A percentile compares a stretch with the other conserved stretches of the same genome.
Evolutionary conservation across 2,888 invertebrate species (phyloP).

Genomic region (Sceliomorpha sp.): DNA sequence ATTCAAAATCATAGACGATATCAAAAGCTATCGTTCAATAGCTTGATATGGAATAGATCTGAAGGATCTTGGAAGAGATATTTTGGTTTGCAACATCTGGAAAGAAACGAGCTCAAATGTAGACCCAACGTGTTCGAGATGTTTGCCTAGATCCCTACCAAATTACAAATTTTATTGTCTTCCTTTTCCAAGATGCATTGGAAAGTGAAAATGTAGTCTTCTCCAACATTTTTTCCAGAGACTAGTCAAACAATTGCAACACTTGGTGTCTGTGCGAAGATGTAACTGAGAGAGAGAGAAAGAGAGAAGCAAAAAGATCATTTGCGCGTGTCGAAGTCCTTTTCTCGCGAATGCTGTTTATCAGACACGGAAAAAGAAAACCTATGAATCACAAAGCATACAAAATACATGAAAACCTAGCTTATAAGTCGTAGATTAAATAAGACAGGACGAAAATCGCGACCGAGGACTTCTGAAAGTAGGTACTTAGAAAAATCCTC

Average conservation of each 20-base stretch:
- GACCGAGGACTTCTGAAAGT: conserved; percentile 12
- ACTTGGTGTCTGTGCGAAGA: too few relatives aligned
- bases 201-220: too few relatives aligned
- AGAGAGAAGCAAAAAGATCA: conserved; percentile 4
- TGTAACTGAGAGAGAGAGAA: too few relatives aligned
- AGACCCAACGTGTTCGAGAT: too few relatives aligned
- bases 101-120: background rate
- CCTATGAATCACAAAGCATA: conserved; percentile 17
- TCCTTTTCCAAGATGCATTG: too few relatives aligned
- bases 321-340: conserved; percentile 3
- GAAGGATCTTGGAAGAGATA: too few relatives aligned
- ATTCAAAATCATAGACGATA: conserved; percentile 18
- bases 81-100: too few relatives aligned
- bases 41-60: too few relatives aligned
- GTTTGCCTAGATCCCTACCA: too few relatives aligned
- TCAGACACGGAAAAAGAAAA: conserved; percentile 14
- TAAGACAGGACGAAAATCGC: conserved; percentile 11
- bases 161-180: too few relatives aligned
- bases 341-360: conserved; percentile 6
- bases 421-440: conserved; percentile 34
- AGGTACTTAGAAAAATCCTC: background rate
- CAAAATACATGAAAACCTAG: conserved; percentile 21
- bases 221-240: too few relatives aligned
- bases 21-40: conserved; percentile 1
- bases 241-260: too few relatives aligned